These are phyloP conservation scores for Menidia beryllina DNA, from an alignment of 2,113 vertebrate species.

Conservation along the genomic window DNA sequence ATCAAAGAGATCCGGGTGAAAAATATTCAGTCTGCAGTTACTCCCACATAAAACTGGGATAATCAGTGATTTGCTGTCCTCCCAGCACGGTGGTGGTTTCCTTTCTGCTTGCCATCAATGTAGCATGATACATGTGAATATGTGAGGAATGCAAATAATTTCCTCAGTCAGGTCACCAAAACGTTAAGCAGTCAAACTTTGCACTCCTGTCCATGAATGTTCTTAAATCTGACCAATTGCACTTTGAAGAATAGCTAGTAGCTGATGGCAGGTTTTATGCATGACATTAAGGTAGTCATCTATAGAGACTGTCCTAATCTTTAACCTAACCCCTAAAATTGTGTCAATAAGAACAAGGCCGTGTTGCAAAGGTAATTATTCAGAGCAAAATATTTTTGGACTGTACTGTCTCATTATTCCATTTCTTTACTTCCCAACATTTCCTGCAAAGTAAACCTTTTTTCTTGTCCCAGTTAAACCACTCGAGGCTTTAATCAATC, in stretches of 20 bases:
- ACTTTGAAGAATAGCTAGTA: too few species aligned
- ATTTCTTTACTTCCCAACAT: not conserved
- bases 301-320: too few species aligned
- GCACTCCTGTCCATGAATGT: not conserved
- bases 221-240: not conserved
- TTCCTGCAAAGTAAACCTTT: not conserved
- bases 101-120: constrained; percentile 20
- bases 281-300: too few species aligned
- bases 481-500: not conserved
- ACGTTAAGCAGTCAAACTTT: constrained; percentile 23
- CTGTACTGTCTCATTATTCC: too few species aligned
- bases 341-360: too few species aligned
- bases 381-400: too few species aligned
- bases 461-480: not conserved
- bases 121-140: constrained; percentile 16
- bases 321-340: too few species aligned
- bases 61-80: not conserved
- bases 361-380: too few species aligned
- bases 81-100: not conserved
- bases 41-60: not conserved
- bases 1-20: constrained; percentile 32
- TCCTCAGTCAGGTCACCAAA: constrained; percentile 24
- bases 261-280: too few species aligned
- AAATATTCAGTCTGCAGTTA: not conserved
- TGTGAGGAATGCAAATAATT: constrained; percentile 35